A percentile compares a stretch with the other conserved stretches of the same genome.
Evolutionary conservation across 2,888 invertebrate genomes (phyloP).

Genomic region (Napeogenes inachia): DNA sequence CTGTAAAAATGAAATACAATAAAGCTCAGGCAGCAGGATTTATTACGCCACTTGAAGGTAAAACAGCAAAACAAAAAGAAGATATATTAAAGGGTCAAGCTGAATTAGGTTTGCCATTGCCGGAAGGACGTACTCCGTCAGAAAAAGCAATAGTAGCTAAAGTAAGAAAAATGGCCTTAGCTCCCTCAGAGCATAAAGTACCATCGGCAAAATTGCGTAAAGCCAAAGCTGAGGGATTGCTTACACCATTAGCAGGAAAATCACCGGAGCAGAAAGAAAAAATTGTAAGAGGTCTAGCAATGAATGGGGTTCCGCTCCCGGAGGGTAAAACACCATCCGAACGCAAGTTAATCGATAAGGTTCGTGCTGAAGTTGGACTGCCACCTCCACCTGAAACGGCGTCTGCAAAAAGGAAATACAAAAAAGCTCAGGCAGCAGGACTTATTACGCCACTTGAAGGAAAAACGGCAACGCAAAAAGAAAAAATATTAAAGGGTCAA

Average conservation of each 20-base stretch:
- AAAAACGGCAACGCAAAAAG: constrained; percentile 22
- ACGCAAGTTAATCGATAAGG: constrained; percentile 34
- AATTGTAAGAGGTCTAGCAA: constrained; percentile 26
- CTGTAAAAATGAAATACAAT: constrained; percentile 33
- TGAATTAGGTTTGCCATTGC: constrained; percentile 28
- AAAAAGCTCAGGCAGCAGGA: constrained; percentile 24
- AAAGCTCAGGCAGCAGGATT: constrained; percentile 36
- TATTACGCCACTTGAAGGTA: constrained; percentile 38
- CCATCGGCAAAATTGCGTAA: constrained; percentile 26
- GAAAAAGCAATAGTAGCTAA: constrained; percentile 36
- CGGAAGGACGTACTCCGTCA: constrained; percentile 28
- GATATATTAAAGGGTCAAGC: constrained; percentile 33
- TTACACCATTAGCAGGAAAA: constrained; percentile 35
- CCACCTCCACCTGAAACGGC: constrained; percentile 29
- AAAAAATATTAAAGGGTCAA: constrained; percentile 18
- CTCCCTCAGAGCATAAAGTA: constrained; percentile 16
- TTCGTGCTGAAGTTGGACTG: constrained; percentile 31
- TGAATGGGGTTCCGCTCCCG: constrained; percentile 30
- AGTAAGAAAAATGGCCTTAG: constrained; percentile 23
- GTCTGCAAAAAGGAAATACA: constrained; percentile 14
- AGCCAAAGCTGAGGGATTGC: constrained; percentile 29
- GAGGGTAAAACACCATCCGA: constrained; percentile 33
- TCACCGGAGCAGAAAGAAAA: constrained; percentile 36
- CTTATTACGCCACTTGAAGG: constrained; percentile 24
- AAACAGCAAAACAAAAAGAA: constrained; percentile 35